A percentile compares a stretch with the other conserved stretches of the same genome.
Conservation (phyloP, 2,113 vertebrate species). For the Arvicanthis niloticus region DNA sequence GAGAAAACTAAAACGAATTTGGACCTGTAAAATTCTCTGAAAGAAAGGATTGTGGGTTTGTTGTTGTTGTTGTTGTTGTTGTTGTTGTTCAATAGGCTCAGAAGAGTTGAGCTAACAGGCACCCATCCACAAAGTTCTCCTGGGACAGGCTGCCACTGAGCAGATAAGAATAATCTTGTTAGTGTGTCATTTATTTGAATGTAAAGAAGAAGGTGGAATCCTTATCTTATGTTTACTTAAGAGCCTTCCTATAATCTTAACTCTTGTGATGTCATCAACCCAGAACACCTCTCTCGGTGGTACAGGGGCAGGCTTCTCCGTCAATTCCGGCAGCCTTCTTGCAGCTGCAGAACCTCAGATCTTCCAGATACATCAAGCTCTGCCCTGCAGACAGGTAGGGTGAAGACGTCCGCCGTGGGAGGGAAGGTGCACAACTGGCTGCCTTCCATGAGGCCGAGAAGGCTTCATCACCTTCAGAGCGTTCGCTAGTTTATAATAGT, state of each 20-base stretch:
- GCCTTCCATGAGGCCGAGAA: background rate
- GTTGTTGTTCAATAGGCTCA: background rate
- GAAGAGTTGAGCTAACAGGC: background rate
- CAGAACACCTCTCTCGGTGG: background rate
- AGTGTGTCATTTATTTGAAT: slow-evolving; percentile 42
- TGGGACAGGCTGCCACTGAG: background rate
- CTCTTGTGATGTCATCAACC: slow-evolving; percentile 30
- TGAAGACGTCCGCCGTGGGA: background rate
- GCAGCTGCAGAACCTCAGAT: background rate
- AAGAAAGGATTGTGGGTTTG: background rate
- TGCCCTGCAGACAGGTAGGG: background rate
- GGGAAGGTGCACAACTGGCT: background rate
- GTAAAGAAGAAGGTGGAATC: slow-evolving; percentile 12
- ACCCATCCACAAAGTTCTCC: background rate
- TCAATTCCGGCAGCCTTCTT: background rate
- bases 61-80: background rate
- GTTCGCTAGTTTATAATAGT: background rate
- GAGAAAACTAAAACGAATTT: background rate
- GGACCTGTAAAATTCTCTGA: background rate
- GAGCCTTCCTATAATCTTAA: slow-evolving; percentile 29
- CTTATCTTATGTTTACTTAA: slow-evolving; percentile 49
- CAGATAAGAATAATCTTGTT: slow-evolving; percentile 71
- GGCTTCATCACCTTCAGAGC: background rate
- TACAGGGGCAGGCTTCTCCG: background rate
- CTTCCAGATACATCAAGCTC: background rate